Percentiles rank a stretch among this genome's conserved stretches.
phyloP scores from a whole-genome alignment of 2,797 vertebrate species.

The Stomatorhinus walkeri region DNA sequence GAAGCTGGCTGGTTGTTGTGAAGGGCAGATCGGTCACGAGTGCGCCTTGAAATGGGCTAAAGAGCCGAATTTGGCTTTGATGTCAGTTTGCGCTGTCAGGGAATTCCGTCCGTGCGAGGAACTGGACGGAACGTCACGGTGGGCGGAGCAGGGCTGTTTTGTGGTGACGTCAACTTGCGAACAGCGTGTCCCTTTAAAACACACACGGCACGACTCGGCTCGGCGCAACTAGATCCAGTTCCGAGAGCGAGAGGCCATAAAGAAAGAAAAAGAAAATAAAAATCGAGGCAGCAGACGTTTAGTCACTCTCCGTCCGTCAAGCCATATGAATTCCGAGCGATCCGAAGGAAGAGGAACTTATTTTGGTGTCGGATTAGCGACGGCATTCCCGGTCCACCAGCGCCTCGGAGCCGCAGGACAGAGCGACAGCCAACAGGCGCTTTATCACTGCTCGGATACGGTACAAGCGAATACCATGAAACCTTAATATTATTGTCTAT shows the following conservation, averaged over 20 bases:
- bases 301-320: neutral
- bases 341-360: constrained; percentile 43
- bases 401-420: neutral
- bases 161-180: constrained; percentile 18
- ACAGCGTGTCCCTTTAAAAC: constrained; percentile 60
- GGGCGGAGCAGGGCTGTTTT: constrained; percentile 16
- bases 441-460: constrained; percentile 8
- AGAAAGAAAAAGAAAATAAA: constrained; percentile 19
- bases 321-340: constrained; percentile 23
- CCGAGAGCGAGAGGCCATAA: constrained; percentile 32
- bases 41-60: constrained; percentile 20
- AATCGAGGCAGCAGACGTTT: constrained; percentile 24
- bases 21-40: constrained; percentile 37
- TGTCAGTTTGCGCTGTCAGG: constrained; percentile 57
- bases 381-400: neutral
- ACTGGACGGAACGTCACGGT: constrained; percentile 52
- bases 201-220: constrained; percentile 31
- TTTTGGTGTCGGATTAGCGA: constrained; percentile 15
- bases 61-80: constrained; percentile 23
- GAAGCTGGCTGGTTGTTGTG: neutral
- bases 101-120: constrained; percentile 55
- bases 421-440: neutral
- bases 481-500: neutral
- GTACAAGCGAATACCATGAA: neutral
- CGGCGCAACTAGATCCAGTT: constrained; percentile 49